Evolutionary conservation across 2,888 invertebrate species (phyloP).

Genomic region (Callinectes sapidus): DNA sequence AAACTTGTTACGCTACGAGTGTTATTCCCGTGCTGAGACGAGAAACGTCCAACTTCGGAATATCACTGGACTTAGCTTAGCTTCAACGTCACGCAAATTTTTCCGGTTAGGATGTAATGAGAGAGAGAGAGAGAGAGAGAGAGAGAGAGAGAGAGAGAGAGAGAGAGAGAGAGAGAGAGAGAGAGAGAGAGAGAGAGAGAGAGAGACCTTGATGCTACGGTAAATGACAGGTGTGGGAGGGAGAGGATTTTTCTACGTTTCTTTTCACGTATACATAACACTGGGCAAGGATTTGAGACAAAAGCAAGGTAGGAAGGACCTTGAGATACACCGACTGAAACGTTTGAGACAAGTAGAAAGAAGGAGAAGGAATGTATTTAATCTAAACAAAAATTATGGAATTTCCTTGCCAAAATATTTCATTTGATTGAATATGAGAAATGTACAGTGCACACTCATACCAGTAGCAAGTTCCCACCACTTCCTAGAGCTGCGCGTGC

Average conservation of each 20-base stretch:
- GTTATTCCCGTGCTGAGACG: neutral
- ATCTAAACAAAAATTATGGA: too few relatives aligned
- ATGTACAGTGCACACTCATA: too few relatives aligned
- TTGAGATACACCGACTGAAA: neutral
- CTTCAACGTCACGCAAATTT: too few relatives aligned
- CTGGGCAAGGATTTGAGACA: neutral
- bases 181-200: conserved; percentile 35
- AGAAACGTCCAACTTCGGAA: neutral
- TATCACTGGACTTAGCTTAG: too few relatives aligned
- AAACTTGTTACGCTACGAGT: neutral
- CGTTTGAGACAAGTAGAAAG: neutral
- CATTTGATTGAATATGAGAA: too few relatives aligned
- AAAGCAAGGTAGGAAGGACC: neutral
- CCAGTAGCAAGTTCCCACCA: neutral
- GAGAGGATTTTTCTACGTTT: neutral
- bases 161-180: conserved; percentile 44
- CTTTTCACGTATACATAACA: too few relatives aligned
- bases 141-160: conserved; percentile 21
- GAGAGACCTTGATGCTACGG: neutral
- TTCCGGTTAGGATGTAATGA: neutral
- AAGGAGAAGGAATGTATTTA: too few relatives aligned
- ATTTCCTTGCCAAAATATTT: too few relatives aligned
- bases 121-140: conserved; percentile 16
- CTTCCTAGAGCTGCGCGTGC: neutral
- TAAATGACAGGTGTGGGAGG: neutral